These are phyloP conservation scores for Byasa hedistus DNA, from an alignment of 2,888 invertebrate genomes.

Conservation along the genomic window DNA sequence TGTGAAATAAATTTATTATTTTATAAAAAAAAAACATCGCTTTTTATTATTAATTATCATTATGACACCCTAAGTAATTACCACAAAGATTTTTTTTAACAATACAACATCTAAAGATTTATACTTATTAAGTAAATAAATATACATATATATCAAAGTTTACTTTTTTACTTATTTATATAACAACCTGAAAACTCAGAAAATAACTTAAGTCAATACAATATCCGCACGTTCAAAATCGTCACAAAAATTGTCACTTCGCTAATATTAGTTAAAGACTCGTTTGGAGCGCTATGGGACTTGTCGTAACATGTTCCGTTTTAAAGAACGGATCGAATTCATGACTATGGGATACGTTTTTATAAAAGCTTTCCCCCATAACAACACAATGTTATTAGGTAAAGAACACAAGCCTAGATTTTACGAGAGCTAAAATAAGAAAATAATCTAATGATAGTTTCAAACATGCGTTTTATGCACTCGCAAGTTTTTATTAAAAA, in stretches of 20 bases:
- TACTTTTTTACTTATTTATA: too few species aligned
- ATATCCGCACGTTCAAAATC: conserved; percentile 52
- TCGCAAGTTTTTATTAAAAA: too few species aligned
- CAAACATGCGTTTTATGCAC: too few species aligned
- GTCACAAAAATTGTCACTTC: conserved; percentile 63
- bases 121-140: too few species aligned
- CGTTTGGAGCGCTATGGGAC: conserved; percentile 33
- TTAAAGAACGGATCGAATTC: conserved; percentile 31
- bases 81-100: too few species aligned
- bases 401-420: too few species aligned
- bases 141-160: too few species aligned
- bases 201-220: too few species aligned
- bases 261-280: conserved; percentile 44
- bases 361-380: neutral
- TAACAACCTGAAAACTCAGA: neutral
- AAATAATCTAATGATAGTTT: too few species aligned
- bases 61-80: neutral
- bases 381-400: too few species aligned
- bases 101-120: too few species aligned
- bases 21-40: conserved; percentile 47
- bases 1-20: conserved; percentile 71
- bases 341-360: conserved; percentile 1
- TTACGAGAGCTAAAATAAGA: too few species aligned
- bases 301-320: conserved; percentile 40
- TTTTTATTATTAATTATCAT: conserved; percentile 34